phyloP scores from a whole-genome alignment of 30 jellyfish, hydroid and myxozoan genomes.

The Rhopilema esculentum region DNA sequence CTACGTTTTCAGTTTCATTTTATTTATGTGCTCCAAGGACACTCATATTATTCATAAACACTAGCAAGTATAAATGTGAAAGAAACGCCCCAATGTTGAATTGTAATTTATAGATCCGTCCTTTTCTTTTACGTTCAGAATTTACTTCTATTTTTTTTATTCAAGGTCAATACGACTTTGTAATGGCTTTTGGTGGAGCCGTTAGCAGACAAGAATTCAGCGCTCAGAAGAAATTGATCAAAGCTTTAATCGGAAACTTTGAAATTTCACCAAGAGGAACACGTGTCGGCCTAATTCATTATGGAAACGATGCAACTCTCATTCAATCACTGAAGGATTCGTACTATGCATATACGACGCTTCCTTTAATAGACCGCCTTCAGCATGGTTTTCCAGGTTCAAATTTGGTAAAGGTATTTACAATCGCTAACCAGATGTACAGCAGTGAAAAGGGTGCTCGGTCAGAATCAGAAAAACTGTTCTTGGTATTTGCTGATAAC shows the following conservation, averaged over 20 bases:
- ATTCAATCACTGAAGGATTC: slow-evolving; percentile 58
- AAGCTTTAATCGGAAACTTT: slow-evolving; percentile 17
- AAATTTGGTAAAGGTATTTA: slow-evolving; percentile 6
- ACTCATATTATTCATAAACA: too few species aligned
- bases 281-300: slow-evolving; percentile 71
- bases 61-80: too few species aligned
- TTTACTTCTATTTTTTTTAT: not conserved
- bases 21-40: too few species aligned
- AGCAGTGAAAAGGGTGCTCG: slow-evolving; percentile 31
- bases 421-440: slow-evolving; percentile 22
- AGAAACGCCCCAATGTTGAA: too few species aligned
- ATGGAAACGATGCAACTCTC: slow-evolving; percentile 66
- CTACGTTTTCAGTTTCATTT: too few species aligned
- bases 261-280: slow-evolving; percentile 44
- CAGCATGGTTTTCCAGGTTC: slow-evolving; percentile 37
- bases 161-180: slow-evolving; percentile 49
- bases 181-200: slow-evolving; percentile 56
- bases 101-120: too few species aligned
- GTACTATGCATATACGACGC: not conserved
- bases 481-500: slow-evolving; percentile 45
- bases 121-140: not conserved
- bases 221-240: slow-evolving; percentile 18
- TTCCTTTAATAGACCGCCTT: not conserved
- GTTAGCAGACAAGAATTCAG: slow-evolving; percentile 32
- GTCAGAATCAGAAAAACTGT: slow-evolving; percentile 3